Base-by-base conservation (phyloP, 2,888 invertebrate species). In the Eupithecia inturbata region DNA sequence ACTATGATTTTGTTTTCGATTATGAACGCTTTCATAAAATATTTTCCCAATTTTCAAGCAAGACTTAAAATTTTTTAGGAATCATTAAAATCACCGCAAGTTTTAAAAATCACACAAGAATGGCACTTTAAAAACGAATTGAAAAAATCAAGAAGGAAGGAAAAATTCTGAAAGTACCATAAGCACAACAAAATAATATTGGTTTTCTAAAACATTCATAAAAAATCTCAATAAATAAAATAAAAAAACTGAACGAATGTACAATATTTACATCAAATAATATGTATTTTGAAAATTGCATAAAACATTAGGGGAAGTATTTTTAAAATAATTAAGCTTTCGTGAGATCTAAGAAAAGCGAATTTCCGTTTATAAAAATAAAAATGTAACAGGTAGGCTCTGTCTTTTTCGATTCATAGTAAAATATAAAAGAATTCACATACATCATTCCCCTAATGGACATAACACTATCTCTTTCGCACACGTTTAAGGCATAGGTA, bases 181-280 rank as follows among this genome's bases (percentile, higher is more conserved):
- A 64, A 81, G 78, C 85, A 93, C 91, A 91, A 91, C 90, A 87
- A 90, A 89, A 91, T 90, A 91, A 62, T 88, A 66, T 39, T 41
- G 66, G 88, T 89, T 85, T 87, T 88, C 41, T 31, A 89, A 90
- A 91, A 88, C 88, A 87, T 87, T 82, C 84, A 86, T 86, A 88
- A 89, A 89, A 89, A 91, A 89, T 90, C 83, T 91, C 89, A 94
- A 94, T 93, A 92, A 94, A 94, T 93, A 91, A 93, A 91, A 91
- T 85, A 78, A 79, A 80, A n/a, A 80, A 77, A 77, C 71, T 82
- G 81, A 90, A 90, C 84, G 83, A 92, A 94, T 93, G 89, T 94
- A 94, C 94, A 94, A 91, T 94, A 94, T 94, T 94, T 94, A 94
- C 94, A 93, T 91, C 87, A 86, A 91, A 90, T 91, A 91, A 90